Conservation (phyloP, 2,113 vertebrate genomes). For the Lophotis ruficrista region DNA sequence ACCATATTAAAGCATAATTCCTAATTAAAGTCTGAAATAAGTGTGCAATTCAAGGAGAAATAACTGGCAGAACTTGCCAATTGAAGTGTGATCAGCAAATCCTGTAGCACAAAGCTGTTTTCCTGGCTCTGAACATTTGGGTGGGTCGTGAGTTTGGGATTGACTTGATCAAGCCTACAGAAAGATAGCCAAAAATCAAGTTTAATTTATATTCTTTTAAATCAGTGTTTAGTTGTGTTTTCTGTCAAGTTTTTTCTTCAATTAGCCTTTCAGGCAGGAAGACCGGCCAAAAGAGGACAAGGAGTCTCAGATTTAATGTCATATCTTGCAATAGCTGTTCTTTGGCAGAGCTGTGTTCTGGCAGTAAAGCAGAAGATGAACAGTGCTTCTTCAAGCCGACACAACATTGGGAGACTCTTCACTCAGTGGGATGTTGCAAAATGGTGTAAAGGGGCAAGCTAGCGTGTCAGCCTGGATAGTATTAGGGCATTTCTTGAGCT, state of each 20-base stretch:
- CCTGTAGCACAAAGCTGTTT: neutral
- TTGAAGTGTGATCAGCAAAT: neutral
- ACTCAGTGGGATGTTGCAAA: neutral
- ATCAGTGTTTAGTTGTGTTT: neutral
- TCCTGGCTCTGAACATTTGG: neutral
- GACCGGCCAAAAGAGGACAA: neutral
- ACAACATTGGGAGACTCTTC: neutral
- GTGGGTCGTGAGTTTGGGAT: neutral
- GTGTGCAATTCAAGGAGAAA: neutral
- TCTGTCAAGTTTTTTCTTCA: slow-evolving; percentile 35
- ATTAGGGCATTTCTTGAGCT: neutral
- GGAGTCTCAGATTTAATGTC: neutral
- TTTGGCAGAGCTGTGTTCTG: slow-evolving; percentile 41
- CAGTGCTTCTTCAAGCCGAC: neutral
- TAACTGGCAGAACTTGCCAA: neutral
- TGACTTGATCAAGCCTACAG: neutral
- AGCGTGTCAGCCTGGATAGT: neutral
- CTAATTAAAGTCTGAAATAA: neutral
- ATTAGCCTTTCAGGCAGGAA: slow-evolving; percentile 30
- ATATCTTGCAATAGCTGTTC: neutral
- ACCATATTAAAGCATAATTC: neutral
- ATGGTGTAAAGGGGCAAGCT: neutral
- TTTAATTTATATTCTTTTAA: neutral
- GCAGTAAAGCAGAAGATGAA: neutral
- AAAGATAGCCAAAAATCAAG: slow-evolving; percentile 23